These are phyloP conservation scores for Nemotelus nigrinus DNA, from an alignment of 2,888 invertebrate species.

Conservation along the genomic window DNA sequence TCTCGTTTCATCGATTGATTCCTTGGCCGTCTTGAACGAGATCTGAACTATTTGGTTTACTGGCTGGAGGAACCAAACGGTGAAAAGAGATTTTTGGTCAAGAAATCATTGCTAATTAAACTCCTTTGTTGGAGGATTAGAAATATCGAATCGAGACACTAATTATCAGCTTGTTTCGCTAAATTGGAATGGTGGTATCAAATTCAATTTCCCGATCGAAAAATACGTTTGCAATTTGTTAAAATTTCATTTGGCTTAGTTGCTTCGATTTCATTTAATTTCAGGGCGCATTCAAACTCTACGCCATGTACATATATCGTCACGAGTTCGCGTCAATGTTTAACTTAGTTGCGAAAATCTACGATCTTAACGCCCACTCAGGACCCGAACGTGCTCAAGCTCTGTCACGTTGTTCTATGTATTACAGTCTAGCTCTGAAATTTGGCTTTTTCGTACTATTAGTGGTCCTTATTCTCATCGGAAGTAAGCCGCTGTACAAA, in stretches of 20 bases:
- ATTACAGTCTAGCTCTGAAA: neutral
- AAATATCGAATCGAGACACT: no score
- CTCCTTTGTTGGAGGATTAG: no score
- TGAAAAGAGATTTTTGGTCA: no score
- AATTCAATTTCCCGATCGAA: neutral
- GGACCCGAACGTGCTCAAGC: neutral
- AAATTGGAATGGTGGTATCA: neutral
- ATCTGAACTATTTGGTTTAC: no score
- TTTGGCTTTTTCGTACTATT: neutral
- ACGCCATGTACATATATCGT: neutral
- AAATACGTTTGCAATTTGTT: neutral
- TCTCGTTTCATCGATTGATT: no score
- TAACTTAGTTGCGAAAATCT: neutral
- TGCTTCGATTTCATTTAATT: neutral
- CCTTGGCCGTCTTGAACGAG: no score
- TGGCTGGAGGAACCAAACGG: no score
- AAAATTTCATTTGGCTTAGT: neutral
- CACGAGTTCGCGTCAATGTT: neutral
- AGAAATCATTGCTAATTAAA: no score
- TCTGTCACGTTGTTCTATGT: neutral
- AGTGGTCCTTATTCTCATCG: neutral
- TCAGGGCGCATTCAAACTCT: slow-evolving; percentile 1
- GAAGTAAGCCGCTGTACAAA: neutral
- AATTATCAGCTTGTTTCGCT: neutral
- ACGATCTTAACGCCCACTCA: neutral